A percentile compares a stretch with the other conserved stretches of the same genome.
Conservation (phyloP, 2,888 invertebrate species). For the Tetragonisca angustula region DNA sequence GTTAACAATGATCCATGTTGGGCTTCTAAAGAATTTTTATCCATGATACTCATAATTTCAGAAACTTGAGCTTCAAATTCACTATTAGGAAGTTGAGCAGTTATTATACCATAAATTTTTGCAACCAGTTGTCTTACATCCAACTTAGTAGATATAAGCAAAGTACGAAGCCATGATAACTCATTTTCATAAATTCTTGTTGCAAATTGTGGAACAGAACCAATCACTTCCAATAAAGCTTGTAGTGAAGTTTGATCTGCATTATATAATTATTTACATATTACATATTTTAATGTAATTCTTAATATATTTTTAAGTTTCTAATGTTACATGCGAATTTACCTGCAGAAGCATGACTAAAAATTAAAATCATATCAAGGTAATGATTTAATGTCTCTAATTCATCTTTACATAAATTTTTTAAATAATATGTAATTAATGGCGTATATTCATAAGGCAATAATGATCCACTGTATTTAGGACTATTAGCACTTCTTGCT, state of each 20-base stretch:
- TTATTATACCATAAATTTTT: constrained; percentile 90
- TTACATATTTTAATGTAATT: background rate
- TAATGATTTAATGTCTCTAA: constrained; percentile 88
- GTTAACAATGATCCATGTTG: constrained; percentile 92
- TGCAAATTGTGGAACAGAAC: constrained; percentile 90
- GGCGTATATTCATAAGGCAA: constrained; percentile 88
- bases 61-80: constrained; percentile 86
- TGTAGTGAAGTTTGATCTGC: constrained; percentile 88
- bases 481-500: constrained; percentile 87
- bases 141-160: constrained; percentile 90
- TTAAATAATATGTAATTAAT: constrained; percentile 88
- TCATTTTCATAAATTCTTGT: constrained; percentile 87
- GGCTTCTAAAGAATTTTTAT: constrained; percentile 88
- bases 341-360: constrained; percentile 89
- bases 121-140: constrained; percentile 91
- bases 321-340: constrained; percentile 14
- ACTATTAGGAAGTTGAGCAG: constrained; percentile 85
- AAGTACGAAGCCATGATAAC: constrained; percentile 87
- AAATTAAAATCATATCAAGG: constrained; percentile 87
- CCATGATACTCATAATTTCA: constrained; percentile 85
- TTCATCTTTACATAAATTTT: constrained; percentile 85
- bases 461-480: constrained; percentile 82
- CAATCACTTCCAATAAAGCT: constrained; percentile 93
- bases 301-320: background rate
- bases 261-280: constrained; percentile 40